Evolutionary conservation across 2,888 invertebrate species (phyloP).

Genomic region (Alsophila aescularia): DNA sequence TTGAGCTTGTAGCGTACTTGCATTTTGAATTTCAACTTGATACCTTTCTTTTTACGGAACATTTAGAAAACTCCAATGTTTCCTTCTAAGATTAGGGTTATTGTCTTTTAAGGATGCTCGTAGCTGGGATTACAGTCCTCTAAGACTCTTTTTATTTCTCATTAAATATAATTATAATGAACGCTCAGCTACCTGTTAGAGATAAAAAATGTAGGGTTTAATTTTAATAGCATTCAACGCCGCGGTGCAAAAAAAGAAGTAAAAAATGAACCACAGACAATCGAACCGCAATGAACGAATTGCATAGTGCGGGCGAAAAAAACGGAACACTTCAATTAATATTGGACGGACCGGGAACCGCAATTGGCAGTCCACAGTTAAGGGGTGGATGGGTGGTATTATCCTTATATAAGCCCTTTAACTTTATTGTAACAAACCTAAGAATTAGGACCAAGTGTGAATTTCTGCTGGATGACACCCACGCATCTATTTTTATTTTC

Average conservation of each 20-base stretch:
- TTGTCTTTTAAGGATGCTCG: constrained; percentile 19
- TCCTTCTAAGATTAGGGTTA: constrained; percentile 23
- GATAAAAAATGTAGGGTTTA: neutral
- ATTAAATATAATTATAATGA: neutral
- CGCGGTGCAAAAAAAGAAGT: constrained; percentile 19
- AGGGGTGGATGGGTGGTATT: constrained; percentile 21
- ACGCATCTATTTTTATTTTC: too few relatives aligned
- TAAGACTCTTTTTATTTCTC: neutral
- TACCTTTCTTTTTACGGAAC: constrained; percentile 22
- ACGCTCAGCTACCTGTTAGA: neutral
- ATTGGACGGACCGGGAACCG: constrained; percentile 33
- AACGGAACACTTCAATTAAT: constrained; percentile 68
- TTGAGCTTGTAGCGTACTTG: constrained; percentile 30
- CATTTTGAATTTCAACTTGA: constrained; percentile 29
- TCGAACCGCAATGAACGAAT: constrained; percentile 32
- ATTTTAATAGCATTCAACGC: constrained; percentile 10
- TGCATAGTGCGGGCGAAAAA: constrained; percentile 42
- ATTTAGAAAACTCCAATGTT: constrained; percentile 14
- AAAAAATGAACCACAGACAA: constrained; percentile 30
- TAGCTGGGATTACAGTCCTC: constrained; percentile 7
- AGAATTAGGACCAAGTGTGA: too few relatives aligned
- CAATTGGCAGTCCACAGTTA: constrained; percentile 55
- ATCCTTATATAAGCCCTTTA: neutral
- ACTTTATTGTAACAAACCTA: too few relatives aligned
- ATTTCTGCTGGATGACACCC: too few relatives aligned